Percentiles rank a stretch among this genome's conserved stretches.
Conservation (phyloP, 2,113 vertebrate genomes). For the Corydoras sp. region DNA sequence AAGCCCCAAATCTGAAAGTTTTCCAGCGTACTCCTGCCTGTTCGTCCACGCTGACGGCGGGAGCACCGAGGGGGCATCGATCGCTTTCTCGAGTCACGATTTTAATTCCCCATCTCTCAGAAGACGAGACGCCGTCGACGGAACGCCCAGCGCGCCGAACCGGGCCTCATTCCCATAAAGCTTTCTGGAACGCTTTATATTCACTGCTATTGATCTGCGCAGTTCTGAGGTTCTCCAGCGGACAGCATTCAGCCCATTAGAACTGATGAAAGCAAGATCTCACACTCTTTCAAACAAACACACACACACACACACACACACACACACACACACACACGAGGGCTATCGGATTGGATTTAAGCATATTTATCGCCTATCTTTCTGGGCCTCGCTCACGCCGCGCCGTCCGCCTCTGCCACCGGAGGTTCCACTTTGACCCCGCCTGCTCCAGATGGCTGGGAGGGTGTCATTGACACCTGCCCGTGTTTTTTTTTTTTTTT, state of each 20-base stretch:
- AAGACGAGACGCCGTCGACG: constrained; percentile 6
- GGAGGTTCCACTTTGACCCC: constrained; percentile 21
- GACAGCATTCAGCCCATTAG: constrained; percentile 38
- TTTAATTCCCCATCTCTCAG: constrained; percentile 28
- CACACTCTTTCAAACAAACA: constrained; percentile 23
- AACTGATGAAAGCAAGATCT: constrained; percentile 48
- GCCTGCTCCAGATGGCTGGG: constrained; percentile 19
- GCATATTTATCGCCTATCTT: constrained; percentile 41
- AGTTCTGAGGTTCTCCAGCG: constrained; percentile 32
- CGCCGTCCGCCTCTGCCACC: neutral
- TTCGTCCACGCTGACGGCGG: constrained; percentile 4
- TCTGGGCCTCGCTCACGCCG: constrained; percentile 13
- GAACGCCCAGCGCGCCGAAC: constrained; percentile 5
- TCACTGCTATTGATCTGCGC: constrained; percentile 40
- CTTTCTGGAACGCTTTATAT: constrained; percentile 44
- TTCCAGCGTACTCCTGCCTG: neutral
- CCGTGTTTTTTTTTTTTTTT: constrained; percentile 3
- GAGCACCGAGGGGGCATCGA: constrained; percentile 19
- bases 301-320: constrained; percentile 6
- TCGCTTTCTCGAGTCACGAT: constrained; percentile 24
- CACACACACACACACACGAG: neutral
- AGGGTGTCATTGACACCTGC: constrained; percentile 40
- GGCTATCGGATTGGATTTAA: constrained; percentile 27
- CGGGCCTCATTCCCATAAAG: constrained; percentile 36
- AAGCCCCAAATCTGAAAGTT: too few species aligned